Evolutionary conservation across 2,888 invertebrate genomes (phyloP).

Genomic region (Anarsia innoxiella): DNA sequence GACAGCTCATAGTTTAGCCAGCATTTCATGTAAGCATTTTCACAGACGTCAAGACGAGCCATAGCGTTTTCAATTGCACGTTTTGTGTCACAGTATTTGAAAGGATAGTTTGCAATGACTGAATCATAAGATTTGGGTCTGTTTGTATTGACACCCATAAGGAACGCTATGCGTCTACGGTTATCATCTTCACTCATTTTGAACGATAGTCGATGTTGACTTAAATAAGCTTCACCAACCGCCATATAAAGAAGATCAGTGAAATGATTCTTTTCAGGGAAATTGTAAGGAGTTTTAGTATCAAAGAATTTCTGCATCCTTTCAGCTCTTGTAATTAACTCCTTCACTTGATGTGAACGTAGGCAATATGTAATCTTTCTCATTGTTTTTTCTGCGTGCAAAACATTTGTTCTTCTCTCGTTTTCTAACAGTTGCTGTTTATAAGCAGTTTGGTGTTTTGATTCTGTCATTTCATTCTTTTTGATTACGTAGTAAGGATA

Average conservation of each 20-base stretch:
- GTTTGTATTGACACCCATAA: conserved; percentile 57
- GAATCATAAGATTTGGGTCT: conserved; percentile 63
- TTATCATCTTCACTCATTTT: conserved; percentile 59
- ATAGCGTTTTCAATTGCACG: conserved; percentile 48
- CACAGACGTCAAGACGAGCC: conserved; percentile 55
- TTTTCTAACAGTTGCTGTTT: conserved; percentile 46
- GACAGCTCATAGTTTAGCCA: conserved; percentile 47
- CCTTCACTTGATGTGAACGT: conserved; percentile 47
- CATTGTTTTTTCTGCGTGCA: conserved; percentile 47
- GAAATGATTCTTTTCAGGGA: conserved; percentile 57
- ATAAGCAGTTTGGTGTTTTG: conserved; percentile 51
- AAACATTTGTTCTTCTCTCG: conserved; percentile 52
- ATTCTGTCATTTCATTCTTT: conserved; percentile 57
- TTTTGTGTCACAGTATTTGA: conserved; percentile 56
- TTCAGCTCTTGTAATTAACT: conserved; percentile 55
- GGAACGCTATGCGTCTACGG: conserved; percentile 57
- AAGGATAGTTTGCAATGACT: conserved; percentile 63
- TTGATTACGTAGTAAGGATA: conserved; percentile 60
- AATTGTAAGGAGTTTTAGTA: conserved; percentile 48
- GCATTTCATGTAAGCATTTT: conserved; percentile 62
- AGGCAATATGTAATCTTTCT: conserved; percentile 49
- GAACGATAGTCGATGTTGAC: conserved; percentile 57
- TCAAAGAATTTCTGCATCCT: conserved; percentile 62
- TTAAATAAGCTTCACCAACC: conserved; percentile 58
- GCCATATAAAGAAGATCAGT: conserved; percentile 55